phyloP scores from a whole-genome alignment of 2,113 vertebrate species.

The Silurus meridionalis region DNA sequence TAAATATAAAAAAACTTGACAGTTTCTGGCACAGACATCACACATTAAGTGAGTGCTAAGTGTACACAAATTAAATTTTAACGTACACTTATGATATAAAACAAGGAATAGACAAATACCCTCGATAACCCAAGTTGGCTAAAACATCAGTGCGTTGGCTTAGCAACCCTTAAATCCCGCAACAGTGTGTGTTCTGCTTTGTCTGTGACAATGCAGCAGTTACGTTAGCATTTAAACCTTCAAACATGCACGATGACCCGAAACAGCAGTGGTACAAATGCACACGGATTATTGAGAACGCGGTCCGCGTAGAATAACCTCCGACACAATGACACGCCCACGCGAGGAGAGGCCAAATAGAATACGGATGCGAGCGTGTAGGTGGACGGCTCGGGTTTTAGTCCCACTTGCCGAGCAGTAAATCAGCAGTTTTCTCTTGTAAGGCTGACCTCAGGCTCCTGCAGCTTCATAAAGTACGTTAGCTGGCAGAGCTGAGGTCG shows the following conservation, averaged over 20 bases:
- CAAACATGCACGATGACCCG: not conserved
- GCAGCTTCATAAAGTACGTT: conserved; percentile 32
- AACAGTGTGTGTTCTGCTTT: not conserved
- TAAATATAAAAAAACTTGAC: too few species aligned
- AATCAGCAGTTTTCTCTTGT: conserved; percentile 41
- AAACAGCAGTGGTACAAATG: not conserved
- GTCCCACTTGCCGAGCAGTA: conserved; percentile 20
- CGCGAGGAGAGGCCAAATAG: conserved; percentile 2
- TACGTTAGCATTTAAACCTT: too few species aligned
- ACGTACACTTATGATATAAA: not conserved
- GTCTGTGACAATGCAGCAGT: not conserved
- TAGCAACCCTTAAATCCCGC: not conserved
- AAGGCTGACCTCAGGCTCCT: conserved; percentile 24
- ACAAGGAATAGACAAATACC: not conserved
- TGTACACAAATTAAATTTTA: too few species aligned
- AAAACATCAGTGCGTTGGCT: not conserved
- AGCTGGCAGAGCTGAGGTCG: conserved; percentile 33
- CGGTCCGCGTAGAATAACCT: not conserved
- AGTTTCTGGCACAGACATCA: not conserved
- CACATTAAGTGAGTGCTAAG: too few species aligned
- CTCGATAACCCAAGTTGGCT: not conserved
- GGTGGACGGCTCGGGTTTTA: conserved; percentile 16
- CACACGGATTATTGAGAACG: too few species aligned
- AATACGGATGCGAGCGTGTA: conserved; percentile 1
- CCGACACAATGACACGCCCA: conserved; percentile 5